A percentile compares a stretch with the other conserved stretches of the same genome.
These are phyloP conservation scores for Epizoanthus rinbou DNA, from an alignment of 92 coral and sea anemone genomes.

Conservation along the genomic window DNA sequence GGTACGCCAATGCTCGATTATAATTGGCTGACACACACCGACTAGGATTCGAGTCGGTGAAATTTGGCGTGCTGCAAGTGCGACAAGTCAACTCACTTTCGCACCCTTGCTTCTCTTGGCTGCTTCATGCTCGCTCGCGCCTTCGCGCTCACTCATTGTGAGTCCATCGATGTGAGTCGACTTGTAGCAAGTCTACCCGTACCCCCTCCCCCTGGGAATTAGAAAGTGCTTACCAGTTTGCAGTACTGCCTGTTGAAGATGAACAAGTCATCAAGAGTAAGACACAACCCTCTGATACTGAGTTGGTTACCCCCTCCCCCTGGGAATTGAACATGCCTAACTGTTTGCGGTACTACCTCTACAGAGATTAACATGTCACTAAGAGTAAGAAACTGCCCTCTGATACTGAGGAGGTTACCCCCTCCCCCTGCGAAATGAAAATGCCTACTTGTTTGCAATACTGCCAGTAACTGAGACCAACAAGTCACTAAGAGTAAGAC, in stretches of 20 bases:
- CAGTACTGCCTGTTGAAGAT: slow-evolving; percentile 81
- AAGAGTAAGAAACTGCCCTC: slow-evolving; percentile 88
- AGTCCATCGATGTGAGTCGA: no score
- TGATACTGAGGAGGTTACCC: no score
- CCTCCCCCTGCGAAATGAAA: neutral
- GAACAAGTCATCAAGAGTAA: slow-evolving; percentile 82
- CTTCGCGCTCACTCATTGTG: no score
- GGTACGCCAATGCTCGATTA: no score
- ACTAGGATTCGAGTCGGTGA: no score
- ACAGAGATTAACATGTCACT: slow-evolving; percentile 91
- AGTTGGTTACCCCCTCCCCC: no score
- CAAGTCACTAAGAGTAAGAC: slow-evolving; percentile 89
- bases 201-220: neutral
- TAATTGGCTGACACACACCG: no score
- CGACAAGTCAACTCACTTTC: no score
- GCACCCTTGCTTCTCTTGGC: no score
- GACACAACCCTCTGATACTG: neutral
- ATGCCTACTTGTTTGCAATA: slow-evolving; percentile 74
- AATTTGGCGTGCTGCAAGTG: no score
- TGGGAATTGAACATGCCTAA: slow-evolving; percentile 32
- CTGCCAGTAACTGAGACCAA: slow-evolving; percentile 89
- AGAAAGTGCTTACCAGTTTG: slow-evolving; percentile 69
- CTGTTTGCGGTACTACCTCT: slow-evolving; percentile 83
- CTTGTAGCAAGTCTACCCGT: neutral
- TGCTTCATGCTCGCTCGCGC: no score